Evolutionary conservation across 2,797 vertebrate species (phyloP).

Genomic region (Hemitrygon akajei): DNA sequence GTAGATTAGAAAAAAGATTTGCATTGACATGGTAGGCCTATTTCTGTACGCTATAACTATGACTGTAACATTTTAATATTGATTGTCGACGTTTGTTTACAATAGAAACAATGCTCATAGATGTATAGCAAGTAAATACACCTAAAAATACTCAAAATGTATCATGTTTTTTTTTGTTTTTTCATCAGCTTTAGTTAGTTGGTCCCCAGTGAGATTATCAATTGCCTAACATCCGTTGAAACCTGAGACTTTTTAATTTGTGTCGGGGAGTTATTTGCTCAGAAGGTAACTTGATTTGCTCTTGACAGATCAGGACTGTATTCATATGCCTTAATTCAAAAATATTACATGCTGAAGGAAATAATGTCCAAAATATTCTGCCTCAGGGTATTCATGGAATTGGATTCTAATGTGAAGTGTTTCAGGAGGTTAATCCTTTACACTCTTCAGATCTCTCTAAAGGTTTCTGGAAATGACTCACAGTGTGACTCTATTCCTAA

Average conservation of each 20-base stretch:
- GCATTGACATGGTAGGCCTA: too few species aligned
- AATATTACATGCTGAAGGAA: neutral
- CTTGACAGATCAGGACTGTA: neutral
- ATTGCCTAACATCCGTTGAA: neutral
- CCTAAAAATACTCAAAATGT: neutral
- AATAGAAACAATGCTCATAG: neutral
- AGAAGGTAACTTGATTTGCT: neutral
- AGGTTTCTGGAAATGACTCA: neutral
- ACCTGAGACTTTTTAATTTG: neutral
- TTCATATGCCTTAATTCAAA: neutral
- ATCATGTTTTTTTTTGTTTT: neutral
- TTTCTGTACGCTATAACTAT: too few species aligned
- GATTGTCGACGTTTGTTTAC: neutral
- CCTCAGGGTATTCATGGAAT: neutral
- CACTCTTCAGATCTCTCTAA: neutral
- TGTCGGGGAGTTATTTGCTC: neutral
- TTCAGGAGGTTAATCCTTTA: neutral
- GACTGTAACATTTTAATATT: neutral
- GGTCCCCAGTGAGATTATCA: neutral
- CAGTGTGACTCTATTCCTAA: neutral
- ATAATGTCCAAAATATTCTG: neutral
- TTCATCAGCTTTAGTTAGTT: neutral
- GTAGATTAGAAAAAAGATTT: too few species aligned
- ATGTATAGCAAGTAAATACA: neutral
- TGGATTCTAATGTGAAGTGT: neutral